These are phyloP conservation scores for Gymnogyps californianus DNA, from an alignment of 2,113 vertebrate species.

Conservation along the genomic window DNA sequence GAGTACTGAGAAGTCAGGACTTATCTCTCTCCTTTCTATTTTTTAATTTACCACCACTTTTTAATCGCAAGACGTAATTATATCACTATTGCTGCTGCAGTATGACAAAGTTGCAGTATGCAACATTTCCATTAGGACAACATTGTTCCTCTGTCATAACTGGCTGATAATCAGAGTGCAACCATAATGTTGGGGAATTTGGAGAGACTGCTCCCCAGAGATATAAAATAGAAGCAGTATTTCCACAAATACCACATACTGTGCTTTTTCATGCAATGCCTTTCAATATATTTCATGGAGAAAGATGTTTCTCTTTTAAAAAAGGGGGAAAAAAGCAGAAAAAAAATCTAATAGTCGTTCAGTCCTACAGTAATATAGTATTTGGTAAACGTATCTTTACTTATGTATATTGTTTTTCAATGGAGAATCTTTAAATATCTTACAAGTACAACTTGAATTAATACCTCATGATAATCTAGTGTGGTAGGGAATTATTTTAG, in stretches of 20 bases:
- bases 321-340: accelerated
- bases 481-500: background rate
- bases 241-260: background rate
- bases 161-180: background rate
- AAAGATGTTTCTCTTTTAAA: background rate
- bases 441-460: background rate
- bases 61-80: background rate
- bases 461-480: background rate
- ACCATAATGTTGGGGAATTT: background rate
- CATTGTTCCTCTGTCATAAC: background rate
- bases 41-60: background rate
- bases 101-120: background rate
- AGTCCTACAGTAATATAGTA: background rate
- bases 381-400: background rate
- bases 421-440: background rate
- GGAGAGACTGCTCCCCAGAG: background rate
- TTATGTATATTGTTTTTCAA: background rate
- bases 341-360: background rate
- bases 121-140: background rate
- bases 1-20: background rate
- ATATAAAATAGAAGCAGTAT: background rate
- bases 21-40: background rate
- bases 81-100: background rate
- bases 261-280: background rate
- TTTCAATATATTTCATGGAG: background rate